Evolutionary conservation across 2,797 vertebrate genomes (phyloP).

Genomic region (Glossophaga mutica): DNA sequence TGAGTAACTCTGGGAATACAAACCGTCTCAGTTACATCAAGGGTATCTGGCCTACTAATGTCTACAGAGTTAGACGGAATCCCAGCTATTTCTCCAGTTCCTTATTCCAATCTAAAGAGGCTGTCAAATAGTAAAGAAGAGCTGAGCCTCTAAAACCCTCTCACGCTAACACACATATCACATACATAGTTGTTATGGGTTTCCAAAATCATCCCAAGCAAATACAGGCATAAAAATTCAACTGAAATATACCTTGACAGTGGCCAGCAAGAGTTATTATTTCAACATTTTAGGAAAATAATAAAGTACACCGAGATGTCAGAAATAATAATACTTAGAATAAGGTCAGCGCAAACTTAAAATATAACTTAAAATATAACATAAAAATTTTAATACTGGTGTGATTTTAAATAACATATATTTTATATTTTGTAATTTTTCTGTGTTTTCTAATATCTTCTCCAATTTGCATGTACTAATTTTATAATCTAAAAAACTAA

Average conservation of each 20-base stretch:
- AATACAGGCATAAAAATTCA: not conserved
- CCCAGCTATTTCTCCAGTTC: not conserved
- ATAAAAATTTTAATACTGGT: not conserved
- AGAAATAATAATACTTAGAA: conserved; percentile 6
- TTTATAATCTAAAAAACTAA: not conserved
- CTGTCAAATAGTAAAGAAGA: not conserved
- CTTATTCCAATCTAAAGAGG: not conserved
- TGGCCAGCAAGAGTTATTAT: not conserved
- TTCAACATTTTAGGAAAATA: not conserved
- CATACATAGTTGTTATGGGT: not conserved
- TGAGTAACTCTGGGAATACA: not conserved
- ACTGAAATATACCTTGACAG: not conserved
- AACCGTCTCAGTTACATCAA: not conserved
- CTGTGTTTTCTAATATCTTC: not conserved
- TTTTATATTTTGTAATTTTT: not conserved
- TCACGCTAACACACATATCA: not conserved
- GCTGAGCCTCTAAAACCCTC: not conserved
- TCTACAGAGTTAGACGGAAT: not conserved
- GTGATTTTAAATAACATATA: not conserved
- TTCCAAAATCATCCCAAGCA: not conserved
- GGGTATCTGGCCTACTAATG: not conserved
- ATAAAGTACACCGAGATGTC: not conserved
- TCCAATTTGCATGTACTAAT: not conserved
- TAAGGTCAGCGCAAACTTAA: not conserved
- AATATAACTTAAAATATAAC: not conserved